phyloP scores from a whole-genome alignment of 2,113 vertebrate genomes.

The Paedocypris sp. region DNA sequence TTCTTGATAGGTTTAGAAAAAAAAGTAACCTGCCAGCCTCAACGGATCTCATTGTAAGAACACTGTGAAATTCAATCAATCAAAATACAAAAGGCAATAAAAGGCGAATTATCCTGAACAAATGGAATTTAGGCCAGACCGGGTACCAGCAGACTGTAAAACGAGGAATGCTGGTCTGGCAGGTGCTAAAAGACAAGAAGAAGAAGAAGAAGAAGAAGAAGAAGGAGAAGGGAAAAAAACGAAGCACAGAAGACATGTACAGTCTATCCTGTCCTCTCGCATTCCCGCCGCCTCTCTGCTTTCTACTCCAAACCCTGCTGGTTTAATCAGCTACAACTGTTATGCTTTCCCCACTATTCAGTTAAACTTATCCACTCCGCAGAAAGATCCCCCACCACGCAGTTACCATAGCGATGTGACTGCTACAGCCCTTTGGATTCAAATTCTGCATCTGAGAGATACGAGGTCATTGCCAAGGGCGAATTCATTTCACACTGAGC shows the following conservation, averaged over 20 bases:
- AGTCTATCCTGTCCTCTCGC: background rate
- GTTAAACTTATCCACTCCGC: conserved; percentile 41
- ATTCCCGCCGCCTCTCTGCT: background rate
- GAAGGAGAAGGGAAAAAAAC: too few species aligned
- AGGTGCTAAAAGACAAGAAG: conserved; percentile 24
- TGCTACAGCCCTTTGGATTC: conserved; percentile 37
- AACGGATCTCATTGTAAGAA: conserved; percentile 14
- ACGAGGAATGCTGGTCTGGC: conserved; percentile 7
- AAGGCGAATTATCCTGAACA: conserved; percentile 32
- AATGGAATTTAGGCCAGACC: conserved; percentile 26
- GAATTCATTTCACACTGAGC: conserved; percentile 38
- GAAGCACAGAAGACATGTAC: too few species aligned
- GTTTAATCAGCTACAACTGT: conserved; percentile 37
- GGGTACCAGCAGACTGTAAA: background rate
- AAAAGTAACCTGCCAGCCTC: background rate
- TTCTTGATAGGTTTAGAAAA: conserved; percentile 5
- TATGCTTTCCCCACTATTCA: conserved; percentile 33
- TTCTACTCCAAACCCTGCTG: conserved; percentile 32
- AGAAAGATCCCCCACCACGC: conserved; percentile 35
- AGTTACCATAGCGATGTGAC: conserved; percentile 44
- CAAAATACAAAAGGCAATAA: conserved; percentile 32
- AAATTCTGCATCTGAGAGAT: conserved; percentile 40
- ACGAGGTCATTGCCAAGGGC: conserved; percentile 42
- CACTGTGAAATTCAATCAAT: conserved; percentile 20
- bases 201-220: conserved; percentile 9